phyloP scores from a whole-genome alignment of 2,113 vertebrate species.

The Cacatua alba region DNA sequence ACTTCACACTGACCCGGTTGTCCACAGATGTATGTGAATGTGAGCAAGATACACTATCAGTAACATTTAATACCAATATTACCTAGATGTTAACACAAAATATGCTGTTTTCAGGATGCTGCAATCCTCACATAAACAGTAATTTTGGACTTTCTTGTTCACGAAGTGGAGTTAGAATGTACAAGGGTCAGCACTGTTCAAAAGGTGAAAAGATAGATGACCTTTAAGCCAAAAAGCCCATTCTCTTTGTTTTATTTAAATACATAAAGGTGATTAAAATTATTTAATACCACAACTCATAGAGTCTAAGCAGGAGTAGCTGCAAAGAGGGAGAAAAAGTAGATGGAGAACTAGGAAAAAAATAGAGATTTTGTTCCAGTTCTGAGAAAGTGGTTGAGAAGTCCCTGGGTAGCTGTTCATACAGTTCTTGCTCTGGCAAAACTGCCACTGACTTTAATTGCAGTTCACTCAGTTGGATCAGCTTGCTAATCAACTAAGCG shows the following conservation, averaged over 20 bases:
- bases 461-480: conserved; percentile 7
- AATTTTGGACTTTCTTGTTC: background rate
- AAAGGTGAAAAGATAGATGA: background rate
- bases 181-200: background rate
- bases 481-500: conserved; percentile 55
- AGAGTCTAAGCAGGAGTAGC: background rate
- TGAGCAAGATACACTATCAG: background rate
- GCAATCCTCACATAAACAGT: background rate
- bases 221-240: background rate
- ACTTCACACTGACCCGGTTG: background rate
- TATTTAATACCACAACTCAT: background rate
- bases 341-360: background rate
- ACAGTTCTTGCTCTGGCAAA: conserved; percentile 2
- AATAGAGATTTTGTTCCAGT: background rate
- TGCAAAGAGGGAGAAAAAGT: background rate
- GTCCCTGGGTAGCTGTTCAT: background rate
- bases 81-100: background rate
- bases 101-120: background rate
- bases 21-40: background rate
- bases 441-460: conserved; percentile 38
- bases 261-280: background rate
- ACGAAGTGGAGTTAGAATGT: background rate
- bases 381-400: conserved; percentile 14
- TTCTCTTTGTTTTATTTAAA: background rate
- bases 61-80: background rate